phyloP scores from a whole-genome alignment of 1,140 invertebrate species.

The Dryas iulia region DNA sequence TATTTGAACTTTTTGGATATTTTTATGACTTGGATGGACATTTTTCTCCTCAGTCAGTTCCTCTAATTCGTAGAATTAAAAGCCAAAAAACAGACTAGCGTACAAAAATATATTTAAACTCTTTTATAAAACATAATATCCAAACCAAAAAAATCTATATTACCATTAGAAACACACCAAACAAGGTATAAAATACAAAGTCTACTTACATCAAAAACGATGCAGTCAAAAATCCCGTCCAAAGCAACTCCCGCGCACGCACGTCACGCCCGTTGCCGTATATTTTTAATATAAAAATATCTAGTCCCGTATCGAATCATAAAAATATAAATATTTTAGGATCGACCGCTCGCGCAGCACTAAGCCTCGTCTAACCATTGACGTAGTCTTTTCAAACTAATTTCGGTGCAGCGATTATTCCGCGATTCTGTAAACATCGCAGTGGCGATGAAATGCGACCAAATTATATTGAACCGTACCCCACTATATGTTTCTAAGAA shows the following conservation, averaged over 20 bases:
- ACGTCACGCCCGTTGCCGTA: constrained; percentile 59
- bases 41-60: too few species aligned
- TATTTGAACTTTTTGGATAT: too few species aligned
- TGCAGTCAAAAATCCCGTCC: constrained; percentile 50
- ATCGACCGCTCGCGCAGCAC: constrained; percentile 63
- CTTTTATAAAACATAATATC: too few species aligned
- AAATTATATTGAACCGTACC: constrained; percentile 43
- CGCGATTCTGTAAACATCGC: constrained; percentile 77
- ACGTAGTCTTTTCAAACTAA: constrained; percentile 78
- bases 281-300: constrained; percentile 77
- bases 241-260: constrained; percentile 53
- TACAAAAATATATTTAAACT: too few species aligned
- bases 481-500: constrained; percentile 32
- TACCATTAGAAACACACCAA: constrained; percentile 15
- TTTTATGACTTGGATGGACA: too few species aligned
- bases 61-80: too few species aligned
- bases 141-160: neutral
- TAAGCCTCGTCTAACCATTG: constrained; percentile 69
- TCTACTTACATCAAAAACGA: constrained; percentile 50
- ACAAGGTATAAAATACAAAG: constrained; percentile 36
- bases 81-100: too few species aligned
- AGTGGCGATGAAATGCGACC: constrained; percentile 51
- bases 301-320: constrained; percentile 69
- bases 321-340: constrained; percentile 77
- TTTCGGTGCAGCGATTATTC: constrained; percentile 77